A percentile compares a stretch with the other conserved stretches of the same genome.
phyloP scores from a whole-genome alignment of 2,113 vertebrate species.

The Rhabdomys dilectus region DNA sequence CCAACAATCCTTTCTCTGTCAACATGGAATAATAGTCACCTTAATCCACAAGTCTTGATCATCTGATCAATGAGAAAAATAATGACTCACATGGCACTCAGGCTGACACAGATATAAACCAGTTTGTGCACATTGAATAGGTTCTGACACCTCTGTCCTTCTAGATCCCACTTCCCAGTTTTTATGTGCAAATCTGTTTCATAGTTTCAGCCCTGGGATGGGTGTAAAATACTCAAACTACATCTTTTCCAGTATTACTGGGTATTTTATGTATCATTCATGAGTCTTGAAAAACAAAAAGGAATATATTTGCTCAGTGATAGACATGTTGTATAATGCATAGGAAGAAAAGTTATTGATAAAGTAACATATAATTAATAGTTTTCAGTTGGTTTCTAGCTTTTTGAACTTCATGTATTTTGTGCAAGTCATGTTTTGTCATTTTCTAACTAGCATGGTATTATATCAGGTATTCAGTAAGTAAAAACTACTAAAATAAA shows the following conservation, averaged over 20 bases:
- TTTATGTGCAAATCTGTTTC: rapidly evolving
- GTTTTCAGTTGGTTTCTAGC: neutral
- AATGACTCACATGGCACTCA: rapidly evolving
- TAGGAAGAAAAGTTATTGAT: neutral
- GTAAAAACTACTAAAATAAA: neutral
- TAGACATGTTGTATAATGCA: neutral
- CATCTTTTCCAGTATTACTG: neutral
- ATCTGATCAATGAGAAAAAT: neutral
- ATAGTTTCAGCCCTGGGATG: rapidly evolving
- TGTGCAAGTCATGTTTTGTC: neutral
- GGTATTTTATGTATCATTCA: neutral
- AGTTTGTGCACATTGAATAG: rapidly evolving
- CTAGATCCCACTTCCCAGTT: rapidly evolving
- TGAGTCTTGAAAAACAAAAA: neutral
- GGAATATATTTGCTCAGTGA: rapidly evolving
- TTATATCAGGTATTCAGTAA: neutral
- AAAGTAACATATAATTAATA: neutral
- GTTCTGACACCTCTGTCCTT: rapidly evolving
- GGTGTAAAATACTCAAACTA: rapidly evolving
- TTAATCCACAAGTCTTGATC: neutral
- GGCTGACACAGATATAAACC: rapidly evolving
- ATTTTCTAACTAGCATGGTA: too few relatives aligned
- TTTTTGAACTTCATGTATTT: neutral
- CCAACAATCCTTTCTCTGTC: neutral
- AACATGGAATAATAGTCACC: neutral